These are phyloP conservation scores for Metopolophium dirhodum DNA, from an alignment of 1,140 invertebrate genomes.

Conservation along the genomic window DNA sequence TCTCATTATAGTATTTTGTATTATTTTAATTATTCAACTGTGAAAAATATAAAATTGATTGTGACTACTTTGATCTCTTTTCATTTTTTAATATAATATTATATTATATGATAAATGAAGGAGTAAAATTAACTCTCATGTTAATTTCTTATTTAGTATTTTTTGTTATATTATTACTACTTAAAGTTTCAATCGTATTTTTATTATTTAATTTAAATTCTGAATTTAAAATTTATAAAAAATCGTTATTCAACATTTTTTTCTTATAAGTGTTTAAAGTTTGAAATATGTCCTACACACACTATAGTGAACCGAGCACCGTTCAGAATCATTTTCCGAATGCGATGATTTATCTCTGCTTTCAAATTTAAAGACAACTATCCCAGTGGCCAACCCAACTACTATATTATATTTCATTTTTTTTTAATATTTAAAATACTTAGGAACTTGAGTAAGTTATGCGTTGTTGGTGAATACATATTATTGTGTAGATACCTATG, in stretches of 20 bases:
- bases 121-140: no score
- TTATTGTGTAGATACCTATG: no score
- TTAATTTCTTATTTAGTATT: background rate
- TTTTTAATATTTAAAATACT: background rate
- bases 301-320: background rate
- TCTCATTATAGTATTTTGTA: background rate
- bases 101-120: background rate
- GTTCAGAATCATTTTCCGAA: background rate
- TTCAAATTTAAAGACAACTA: background rate
- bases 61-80: background rate
- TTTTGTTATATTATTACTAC: background rate
- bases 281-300: background rate
- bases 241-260: background rate
- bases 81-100: background rate
- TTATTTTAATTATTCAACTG: background rate
- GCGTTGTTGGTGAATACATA: background rate
- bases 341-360: background rate
- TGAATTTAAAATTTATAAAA: background rate
- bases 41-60: background rate
- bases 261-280: background rate
- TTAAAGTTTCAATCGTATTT: background rate
- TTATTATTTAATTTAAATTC: background rate
- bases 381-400: background rate
- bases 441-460: background rate
- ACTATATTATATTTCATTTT: background rate